Evolutionary conservation across 2,113 vertebrate species (phyloP).

Genomic region (Dromas ardeola): DNA sequence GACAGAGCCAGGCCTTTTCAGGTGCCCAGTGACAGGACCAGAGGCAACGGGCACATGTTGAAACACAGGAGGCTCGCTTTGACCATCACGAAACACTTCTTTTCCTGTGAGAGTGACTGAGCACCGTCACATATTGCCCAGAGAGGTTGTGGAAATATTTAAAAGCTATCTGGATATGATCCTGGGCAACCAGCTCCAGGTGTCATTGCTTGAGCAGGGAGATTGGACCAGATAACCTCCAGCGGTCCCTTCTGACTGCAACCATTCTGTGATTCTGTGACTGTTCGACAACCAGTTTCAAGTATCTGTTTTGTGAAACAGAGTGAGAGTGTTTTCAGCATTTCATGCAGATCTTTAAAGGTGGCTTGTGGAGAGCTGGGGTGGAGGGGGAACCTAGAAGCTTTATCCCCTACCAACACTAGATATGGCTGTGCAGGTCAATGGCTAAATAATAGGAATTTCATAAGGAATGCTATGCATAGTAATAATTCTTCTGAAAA

Average conservation of each 20-base stretch:
- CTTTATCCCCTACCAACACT: not conserved
- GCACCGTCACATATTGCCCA: not conserved
- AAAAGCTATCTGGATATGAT: not conserved
- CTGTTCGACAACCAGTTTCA: not conserved
- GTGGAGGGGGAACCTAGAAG: not conserved
- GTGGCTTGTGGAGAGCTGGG: not conserved
- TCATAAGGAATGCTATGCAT: not conserved
- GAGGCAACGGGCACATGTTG: fast-evolving
- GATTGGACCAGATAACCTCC: not conserved
- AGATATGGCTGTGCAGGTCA: not conserved
- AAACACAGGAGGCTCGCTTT: not conserved
- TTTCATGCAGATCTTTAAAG: constrained; percentile 25
- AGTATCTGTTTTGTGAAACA: not conserved
- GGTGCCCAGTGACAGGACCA: not conserved
- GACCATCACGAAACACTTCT: not conserved
- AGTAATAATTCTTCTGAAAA: constrained; percentile 1
- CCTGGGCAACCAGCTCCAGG: fast-evolving
- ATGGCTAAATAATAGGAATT: not conserved
- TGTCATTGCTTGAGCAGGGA: not conserved
- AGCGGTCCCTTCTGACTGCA: not conserved
- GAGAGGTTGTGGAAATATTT: not conserved
- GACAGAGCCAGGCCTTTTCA: not conserved
- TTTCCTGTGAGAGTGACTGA: not conserved
- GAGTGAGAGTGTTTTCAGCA: not conserved
- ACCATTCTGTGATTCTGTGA: not conserved